A percentile compares a stretch with the other conserved stretches of the same genome.
Conservation (phyloP, 1,140 invertebrate genomes). For the Sweltsa coloradensis region DNA sequence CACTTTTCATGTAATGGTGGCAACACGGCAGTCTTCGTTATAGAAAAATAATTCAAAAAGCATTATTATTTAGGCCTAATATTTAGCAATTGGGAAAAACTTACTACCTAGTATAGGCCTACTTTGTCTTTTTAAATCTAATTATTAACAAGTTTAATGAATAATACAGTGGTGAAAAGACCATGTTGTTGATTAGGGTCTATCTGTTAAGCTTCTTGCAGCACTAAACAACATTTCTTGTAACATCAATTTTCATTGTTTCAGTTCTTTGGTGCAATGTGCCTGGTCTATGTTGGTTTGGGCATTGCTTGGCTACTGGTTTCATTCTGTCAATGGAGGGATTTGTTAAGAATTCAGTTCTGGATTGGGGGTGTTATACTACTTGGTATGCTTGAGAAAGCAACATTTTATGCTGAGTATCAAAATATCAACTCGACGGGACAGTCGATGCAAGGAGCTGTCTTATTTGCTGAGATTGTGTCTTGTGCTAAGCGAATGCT, state of each 20-base stretch:
- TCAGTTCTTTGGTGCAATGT: slow-evolving; percentile 87
- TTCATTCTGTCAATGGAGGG: slow-evolving; percentile 78
- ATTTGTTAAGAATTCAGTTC: slow-evolving; percentile 86
- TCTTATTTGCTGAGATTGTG: slow-evolving; percentile 75
- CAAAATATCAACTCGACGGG: slow-evolving; percentile 66
- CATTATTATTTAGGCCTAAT: background rate
- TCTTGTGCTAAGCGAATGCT: slow-evolving; percentile 81
- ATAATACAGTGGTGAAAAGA: background rate
- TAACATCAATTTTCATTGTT: slow-evolving; percentile 21
- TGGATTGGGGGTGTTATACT: slow-evolving; percentile 88
- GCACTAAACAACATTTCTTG: background rate
- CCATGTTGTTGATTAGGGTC: background rate
- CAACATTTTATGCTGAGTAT: slow-evolving; percentile 84
- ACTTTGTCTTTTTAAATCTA: background rate
- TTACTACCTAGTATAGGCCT: too few species aligned
- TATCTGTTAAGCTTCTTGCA: background rate
- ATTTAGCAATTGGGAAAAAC: too few species aligned
- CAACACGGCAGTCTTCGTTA: too few species aligned
- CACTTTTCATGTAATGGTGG: too few species aligned
- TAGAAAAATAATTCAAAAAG: background rate
- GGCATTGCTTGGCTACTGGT: slow-evolving; percentile 74
- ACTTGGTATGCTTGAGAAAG: slow-evolving; percentile 72
- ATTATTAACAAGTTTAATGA: background rate
- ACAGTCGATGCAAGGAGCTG: slow-evolving; percentile 46
- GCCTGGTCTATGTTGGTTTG: slow-evolving; percentile 68